Conservation (phyloP, 2,888 invertebrate genomes). For the Beris morrisii region DNA sequence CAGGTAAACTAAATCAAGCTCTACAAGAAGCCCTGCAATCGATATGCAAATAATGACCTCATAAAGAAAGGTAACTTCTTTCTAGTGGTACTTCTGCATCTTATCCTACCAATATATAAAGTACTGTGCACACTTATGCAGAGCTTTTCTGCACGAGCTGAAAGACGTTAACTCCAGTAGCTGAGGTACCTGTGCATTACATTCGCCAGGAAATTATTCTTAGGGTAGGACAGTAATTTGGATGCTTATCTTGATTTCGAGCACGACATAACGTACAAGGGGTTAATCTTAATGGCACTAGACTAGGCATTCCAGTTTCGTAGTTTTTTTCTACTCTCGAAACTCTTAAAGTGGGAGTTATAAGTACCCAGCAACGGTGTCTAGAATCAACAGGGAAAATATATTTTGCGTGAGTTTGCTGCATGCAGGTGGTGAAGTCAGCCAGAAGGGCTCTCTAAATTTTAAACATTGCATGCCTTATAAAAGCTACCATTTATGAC, state of each 20-base stretch:
- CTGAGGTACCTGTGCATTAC: conserved; percentile 11
- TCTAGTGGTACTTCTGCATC: conserved; percentile 1
- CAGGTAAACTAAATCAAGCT: conserved; percentile 14
- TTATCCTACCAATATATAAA: conserved; percentile 1
- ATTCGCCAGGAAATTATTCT: conserved; percentile 4
- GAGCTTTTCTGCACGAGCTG: not conserved
- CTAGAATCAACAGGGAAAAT: no score
- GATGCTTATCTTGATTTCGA: conserved; percentile 22
- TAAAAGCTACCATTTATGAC: no score
- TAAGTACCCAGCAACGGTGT: no score
- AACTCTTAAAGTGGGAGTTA: no score
- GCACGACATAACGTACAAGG: conserved; percentile 23
- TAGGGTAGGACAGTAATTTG: conserved; percentile 21
- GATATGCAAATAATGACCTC: conserved; percentile 39
- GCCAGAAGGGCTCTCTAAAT: no score
- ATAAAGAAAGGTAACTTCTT: conserved; percentile 23
- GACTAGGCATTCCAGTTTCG: conserved; percentile 19
- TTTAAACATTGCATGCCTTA: no score
- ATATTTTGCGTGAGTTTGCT: no score
- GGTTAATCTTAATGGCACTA: conserved; percentile 25
- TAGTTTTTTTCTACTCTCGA: no score
- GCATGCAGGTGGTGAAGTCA: no score
- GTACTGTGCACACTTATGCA: not conserved
- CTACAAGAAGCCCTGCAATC: conserved; percentile 6
- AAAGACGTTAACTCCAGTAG: conserved; percentile 7